phyloP scores from a whole-genome alignment of 2,797 vertebrate species.

The Myripristis jacobus region DNA sequence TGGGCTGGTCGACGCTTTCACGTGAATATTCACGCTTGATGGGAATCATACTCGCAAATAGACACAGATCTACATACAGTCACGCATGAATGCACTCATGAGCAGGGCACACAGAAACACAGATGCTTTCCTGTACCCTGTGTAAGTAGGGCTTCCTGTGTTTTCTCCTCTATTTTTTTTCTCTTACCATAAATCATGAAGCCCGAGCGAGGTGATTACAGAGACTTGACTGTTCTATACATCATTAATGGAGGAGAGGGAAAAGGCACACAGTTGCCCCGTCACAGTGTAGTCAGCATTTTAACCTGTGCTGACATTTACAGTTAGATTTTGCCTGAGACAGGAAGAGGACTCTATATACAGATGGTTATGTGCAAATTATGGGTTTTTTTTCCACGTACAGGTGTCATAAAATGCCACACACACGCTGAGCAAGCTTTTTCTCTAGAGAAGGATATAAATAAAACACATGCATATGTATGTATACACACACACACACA shows the following conservation, averaged over 20 bases:
- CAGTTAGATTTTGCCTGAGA: constrained; percentile 70
- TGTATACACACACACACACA: too few species aligned
- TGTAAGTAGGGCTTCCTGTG: constrained; percentile 45
- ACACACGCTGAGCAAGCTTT: constrained; percentile 75
- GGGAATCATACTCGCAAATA: constrained; percentile 52
- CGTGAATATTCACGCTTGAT: constrained; percentile 70
- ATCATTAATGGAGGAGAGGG: constrained; percentile 65
- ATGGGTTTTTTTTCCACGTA: constrained; percentile 43
- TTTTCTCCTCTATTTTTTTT: constrained; percentile 42
- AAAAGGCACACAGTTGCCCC: constrained; percentile 65
- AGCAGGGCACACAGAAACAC: constrained; percentile 60
- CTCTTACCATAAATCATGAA: constrained; percentile 61
- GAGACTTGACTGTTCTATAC: constrained; percentile 40
- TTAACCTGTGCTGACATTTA: constrained; percentile 78
- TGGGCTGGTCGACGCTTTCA: constrained; percentile 39
- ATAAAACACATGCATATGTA: constrained; percentile 55
- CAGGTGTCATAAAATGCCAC: constrained; percentile 77
- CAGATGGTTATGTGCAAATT: constrained; percentile 68
- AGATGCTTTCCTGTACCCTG: constrained; percentile 68
- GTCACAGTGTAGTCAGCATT: constrained; percentile 78
- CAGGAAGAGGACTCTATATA: constrained; percentile 55
- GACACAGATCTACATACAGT: constrained; percentile 70
- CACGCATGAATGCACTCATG: constrained; percentile 71
- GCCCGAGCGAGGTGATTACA: constrained; percentile 64
- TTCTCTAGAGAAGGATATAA: constrained; percentile 73